phyloP scores from a whole-genome alignment of 2,797 vertebrate species.

The Somateria mollissima region DNA sequence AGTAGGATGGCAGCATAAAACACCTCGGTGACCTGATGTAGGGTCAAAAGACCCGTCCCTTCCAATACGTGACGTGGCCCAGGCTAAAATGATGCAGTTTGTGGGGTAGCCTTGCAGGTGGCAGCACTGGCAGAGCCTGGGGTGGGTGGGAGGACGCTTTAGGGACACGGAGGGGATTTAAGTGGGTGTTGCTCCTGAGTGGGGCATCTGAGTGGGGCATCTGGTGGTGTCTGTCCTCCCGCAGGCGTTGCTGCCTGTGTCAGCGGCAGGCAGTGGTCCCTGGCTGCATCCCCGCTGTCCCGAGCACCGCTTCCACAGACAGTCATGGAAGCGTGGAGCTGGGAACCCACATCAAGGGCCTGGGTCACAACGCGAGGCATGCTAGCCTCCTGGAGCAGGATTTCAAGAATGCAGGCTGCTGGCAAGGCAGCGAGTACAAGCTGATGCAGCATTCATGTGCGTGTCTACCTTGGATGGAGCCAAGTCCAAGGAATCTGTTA shows the following conservation, averaged over 20 bases:
- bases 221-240: neutral
- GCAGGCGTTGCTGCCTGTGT: neutral
- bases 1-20: neutral
- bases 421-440: neutral
- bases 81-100: neutral
- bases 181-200: neutral
- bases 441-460: neutral
- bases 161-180: neutral
- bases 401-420: constrained; percentile 19
- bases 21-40: neutral
- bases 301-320: neutral
- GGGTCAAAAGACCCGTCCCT: neutral
- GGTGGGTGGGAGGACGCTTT: neutral
- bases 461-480: neutral
- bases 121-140: neutral
- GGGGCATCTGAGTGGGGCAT: neutral
- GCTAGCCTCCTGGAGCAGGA: neutral
- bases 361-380: neutral
- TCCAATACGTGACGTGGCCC: fast-evolving
- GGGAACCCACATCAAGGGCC: neutral
- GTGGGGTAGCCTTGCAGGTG: neutral
- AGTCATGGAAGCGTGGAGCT: neutral
- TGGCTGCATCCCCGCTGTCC: neutral
- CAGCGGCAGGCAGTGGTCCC: neutral
- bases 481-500: constrained; percentile 27